Evolutionary conservation across 2,888 invertebrate genomes (phyloP).

Genomic region (Hyles lineata): DNA sequence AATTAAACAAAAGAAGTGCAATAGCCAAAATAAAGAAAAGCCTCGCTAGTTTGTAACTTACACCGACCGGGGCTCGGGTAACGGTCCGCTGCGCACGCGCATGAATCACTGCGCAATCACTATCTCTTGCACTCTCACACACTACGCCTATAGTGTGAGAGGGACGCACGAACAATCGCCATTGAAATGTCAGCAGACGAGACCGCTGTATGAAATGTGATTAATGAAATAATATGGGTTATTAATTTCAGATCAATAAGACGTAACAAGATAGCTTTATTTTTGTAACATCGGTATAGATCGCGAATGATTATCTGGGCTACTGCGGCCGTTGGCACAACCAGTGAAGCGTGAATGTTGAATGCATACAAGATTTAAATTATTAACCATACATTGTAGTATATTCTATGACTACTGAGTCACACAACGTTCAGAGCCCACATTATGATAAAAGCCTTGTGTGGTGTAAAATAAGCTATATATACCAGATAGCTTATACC

Average conservation of each 20-base stretch:
- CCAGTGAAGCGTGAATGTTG: neutral
- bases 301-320: neutral
- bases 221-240: constrained; percentile 25
- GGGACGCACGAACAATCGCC: constrained; percentile 29
- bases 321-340: neutral
- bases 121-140: constrained; percentile 25
- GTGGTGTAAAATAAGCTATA: too few relatives aligned
- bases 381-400: too few relatives aligned
- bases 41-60: constrained; percentile 26
- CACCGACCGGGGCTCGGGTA: constrained; percentile 32
- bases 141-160: neutral
- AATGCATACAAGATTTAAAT: too few relatives aligned
- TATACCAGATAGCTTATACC: too few relatives aligned
- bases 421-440: too few relatives aligned
- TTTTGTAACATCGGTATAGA: neutral
- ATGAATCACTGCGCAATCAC: constrained; percentile 28
- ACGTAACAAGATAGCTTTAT: neutral
- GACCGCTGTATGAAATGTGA: constrained; percentile 24
- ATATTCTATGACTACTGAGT: too few relatives aligned
- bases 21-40: constrained; percentile 11
- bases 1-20: neutral
- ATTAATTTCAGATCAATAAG: constrained; percentile 10
- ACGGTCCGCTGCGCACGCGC: constrained; percentile 35
- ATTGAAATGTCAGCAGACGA: constrained; percentile 30
- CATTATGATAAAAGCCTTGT: too few relatives aligned